A percentile compares a stretch with the other conserved stretches of the same genome.
Conservation (phyloP, 53 echinoderm and acorn worm species). For the Holothuria scabra region DNA sequence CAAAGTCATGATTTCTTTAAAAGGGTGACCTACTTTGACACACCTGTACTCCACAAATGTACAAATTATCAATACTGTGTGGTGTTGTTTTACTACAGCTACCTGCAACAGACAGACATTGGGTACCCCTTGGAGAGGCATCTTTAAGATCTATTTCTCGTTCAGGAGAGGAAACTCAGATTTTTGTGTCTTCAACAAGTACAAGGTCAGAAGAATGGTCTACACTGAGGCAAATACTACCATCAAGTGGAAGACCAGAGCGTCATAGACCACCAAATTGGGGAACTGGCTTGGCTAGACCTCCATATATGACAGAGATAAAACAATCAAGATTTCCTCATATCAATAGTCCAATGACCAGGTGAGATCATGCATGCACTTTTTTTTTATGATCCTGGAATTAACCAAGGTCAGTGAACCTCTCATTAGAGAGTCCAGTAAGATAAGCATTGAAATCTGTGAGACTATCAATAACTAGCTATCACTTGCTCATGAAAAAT, state of each 20-base stretch:
- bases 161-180: conserved; percentile 75
- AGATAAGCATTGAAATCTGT: too few relatives aligned
- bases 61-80: too few relatives aligned
- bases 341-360: conserved; percentile 98
- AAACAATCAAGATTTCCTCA: conserved; percentile 90
- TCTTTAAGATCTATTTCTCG: conserved; percentile 76
- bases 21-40: too few relatives aligned
- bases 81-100: conserved; percentile 17
- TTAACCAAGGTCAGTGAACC: too few relatives aligned
- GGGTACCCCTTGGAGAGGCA: conserved; percentile 89
- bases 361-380: conserved; percentile 45
- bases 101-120: conserved; percentile 66
- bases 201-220: conserved; percentile 96
- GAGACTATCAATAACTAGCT: too few relatives aligned
- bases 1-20: too few relatives aligned
- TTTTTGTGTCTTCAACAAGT: conserved; percentile 79
- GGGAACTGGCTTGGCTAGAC: conserved; percentile 81
- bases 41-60: too few relatives aligned
- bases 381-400: too few relatives aligned
- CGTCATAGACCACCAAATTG: conserved; percentile 87
- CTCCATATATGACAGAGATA: conserved; percentile 66
- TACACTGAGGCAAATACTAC: conserved; percentile 79
- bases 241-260: conserved; percentile 78
- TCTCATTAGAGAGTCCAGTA: too few relatives aligned
- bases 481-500: too few relatives aligned